Evolutionary conservation across 37 sponge, comb jelly and placozoan genomes (phyloP).

Genomic region (Bolinopsis microptera): DNA sequence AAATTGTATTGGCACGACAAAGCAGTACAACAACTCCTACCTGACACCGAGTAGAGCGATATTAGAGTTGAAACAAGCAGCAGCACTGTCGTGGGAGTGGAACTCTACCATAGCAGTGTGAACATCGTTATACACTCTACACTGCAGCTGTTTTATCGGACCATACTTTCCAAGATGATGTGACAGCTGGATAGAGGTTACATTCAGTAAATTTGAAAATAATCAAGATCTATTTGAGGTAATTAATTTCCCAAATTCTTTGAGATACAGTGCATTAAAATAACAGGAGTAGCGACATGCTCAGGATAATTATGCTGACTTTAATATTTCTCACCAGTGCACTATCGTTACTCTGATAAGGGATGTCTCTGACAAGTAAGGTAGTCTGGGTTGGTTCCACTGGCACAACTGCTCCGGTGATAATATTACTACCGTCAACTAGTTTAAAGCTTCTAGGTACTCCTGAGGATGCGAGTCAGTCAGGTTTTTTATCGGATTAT

Average conservation of each 20-base stretch:
- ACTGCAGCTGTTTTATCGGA: constrained; percentile 57
- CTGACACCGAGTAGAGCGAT: constrained; percentile 50
- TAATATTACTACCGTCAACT: constrained; percentile 25
- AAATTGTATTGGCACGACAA: too few species aligned
- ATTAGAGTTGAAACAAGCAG: constrained; percentile 51
- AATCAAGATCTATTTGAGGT: too few species aligned
- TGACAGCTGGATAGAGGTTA: not conserved
- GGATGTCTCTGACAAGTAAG: constrained; percentile 3
- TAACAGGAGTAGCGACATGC: too few species aligned
- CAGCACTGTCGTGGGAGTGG: constrained; percentile 30
- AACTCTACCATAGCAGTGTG: constrained; percentile 50
- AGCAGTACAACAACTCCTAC: too few species aligned
- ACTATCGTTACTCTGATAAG: constrained; percentile 43
- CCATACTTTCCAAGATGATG: constrained; percentile 61
- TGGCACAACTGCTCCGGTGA: constrained; percentile 28
- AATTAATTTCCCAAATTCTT: too few species aligned
- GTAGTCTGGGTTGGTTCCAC: constrained; percentile 15
- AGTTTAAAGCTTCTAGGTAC: constrained; percentile 12
- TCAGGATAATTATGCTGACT: not conserved
- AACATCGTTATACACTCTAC: constrained; percentile 38
- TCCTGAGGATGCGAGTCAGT: not conserved
- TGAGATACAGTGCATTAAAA: too few species aligned
- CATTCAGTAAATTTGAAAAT: not conserved
- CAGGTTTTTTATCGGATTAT: too few species aligned
- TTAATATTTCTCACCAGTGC: constrained; percentile 34